A percentile compares a stretch with the other conserved stretches of the same genome.
These are phyloP conservation scores for Apodemus agrarius DNA, from an alignment of 2,797 vertebrate species.

Conservation along the genomic window DNA sequence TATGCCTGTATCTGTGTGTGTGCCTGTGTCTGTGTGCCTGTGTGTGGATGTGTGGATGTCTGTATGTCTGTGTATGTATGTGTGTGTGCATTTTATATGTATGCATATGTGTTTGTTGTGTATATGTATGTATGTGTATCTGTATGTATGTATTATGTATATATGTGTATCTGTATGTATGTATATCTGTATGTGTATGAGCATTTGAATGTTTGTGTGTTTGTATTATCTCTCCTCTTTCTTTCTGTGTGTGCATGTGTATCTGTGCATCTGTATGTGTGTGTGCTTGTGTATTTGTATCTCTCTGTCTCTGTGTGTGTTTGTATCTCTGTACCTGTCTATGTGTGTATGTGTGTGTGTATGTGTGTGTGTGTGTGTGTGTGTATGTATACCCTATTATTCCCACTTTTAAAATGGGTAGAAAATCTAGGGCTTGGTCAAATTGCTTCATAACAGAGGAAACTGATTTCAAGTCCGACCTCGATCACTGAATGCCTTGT, in stretches of 20 bases:
- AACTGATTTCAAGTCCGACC: neutral
- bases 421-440: neutral
- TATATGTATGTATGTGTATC: neutral
- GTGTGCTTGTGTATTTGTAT: neutral
- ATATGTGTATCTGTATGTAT: too few relatives aligned
- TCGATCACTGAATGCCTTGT: neutral
- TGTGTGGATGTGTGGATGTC: neutral
- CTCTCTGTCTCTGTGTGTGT: neutral
- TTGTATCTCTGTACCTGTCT: neutral
- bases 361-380: neutral
- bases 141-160: neutral
- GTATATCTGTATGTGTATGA: neutral
- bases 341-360: neutral
- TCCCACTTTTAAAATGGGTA: neutral
- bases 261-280: neutral
- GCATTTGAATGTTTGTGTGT: neutral
- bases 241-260: too few relatives aligned
- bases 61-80: neutral
- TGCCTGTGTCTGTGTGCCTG: neutral
- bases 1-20: neutral
- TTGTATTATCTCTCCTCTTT: neutral
- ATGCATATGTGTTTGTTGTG: neutral
- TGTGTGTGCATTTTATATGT: neutral
- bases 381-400: neutral
- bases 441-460: neutral